Evolutionary conservation across 2,113 vertebrate genomes (phyloP).

Genomic region (Mesembrinibis cayennensis): DNA sequence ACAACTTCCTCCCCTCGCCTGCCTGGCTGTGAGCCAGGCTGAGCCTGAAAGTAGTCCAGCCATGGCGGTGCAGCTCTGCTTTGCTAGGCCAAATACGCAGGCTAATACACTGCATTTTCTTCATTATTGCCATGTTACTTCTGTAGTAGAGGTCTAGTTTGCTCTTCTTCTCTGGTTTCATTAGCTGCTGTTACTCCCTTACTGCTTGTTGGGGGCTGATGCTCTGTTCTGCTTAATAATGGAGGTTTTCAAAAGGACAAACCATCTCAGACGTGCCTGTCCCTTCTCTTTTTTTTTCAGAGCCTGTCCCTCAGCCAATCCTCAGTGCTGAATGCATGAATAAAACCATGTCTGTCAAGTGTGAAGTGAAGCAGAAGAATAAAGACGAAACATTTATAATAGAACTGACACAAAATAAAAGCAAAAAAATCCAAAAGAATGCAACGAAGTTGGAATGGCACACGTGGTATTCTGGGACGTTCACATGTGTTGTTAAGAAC

Average conservation of each 20-base stretch:
- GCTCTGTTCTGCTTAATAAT: not conserved
- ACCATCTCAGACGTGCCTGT: not conserved
- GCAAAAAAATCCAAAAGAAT: not conserved
- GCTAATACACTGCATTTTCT: not conserved
- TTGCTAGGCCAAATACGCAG: not conserved
- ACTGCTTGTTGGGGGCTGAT: not conserved
- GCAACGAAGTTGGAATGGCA: not conserved
- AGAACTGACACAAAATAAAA: not conserved
- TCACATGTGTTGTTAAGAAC: slow-evolving; percentile 24
- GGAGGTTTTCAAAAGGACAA: not conserved
- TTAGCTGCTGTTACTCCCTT: not conserved
- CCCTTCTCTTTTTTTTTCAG: slow-evolving; percentile 28
- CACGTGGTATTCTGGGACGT: accelerated
- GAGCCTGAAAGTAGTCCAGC: not conserved
- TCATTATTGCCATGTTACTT: not conserved
- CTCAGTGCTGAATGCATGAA: not conserved
- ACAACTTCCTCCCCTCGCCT: not conserved
- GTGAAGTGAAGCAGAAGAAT: not conserved
- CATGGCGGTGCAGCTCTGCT: not conserved
- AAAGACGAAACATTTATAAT: not conserved
- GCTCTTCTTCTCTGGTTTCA: not conserved
- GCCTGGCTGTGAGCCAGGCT: not conserved
- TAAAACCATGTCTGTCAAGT: not conserved
- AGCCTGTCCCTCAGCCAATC: slow-evolving; percentile 26
- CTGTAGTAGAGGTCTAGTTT: not conserved